phyloP scores from a whole-genome alignment of 2,113 vertebrate genomes.

The Phaethornis superciliosus region DNA sequence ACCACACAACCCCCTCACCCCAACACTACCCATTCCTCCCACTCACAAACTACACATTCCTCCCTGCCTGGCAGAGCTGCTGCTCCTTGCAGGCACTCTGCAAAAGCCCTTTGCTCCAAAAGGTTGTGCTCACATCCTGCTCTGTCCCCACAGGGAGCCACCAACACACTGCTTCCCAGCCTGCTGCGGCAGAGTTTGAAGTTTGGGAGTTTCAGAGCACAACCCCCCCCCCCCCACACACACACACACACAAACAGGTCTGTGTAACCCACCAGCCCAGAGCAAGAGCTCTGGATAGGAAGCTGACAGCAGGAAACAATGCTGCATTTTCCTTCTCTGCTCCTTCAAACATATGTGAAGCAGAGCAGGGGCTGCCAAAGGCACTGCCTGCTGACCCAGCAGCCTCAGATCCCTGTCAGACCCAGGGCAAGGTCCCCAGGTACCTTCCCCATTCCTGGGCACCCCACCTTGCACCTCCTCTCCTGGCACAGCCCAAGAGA shows the following conservation, averaged over 20 bases:
- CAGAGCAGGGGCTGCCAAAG: constrained; percentile 9
- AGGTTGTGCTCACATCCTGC: not conserved
- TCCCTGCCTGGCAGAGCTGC: not conserved
- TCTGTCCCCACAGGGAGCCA: not conserved
- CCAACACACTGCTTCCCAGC: accelerated
- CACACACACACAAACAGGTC: accelerated
- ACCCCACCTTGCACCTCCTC: not conserved
- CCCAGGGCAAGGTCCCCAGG: not conserved
- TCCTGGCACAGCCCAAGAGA: accelerated
- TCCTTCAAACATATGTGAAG: not conserved
- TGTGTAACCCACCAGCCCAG: accelerated
- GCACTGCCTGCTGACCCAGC: constrained; percentile 5
- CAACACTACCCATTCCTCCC: not conserved
- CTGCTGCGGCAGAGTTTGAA: not conserved
- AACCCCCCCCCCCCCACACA: not conserved
- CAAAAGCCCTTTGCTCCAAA: not conserved
- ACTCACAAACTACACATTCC: not conserved
- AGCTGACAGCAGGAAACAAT: not conserved
- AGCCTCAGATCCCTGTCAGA: not conserved
- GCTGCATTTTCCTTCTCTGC: not conserved
- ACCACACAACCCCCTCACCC: not conserved
- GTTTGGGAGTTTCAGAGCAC: not conserved
- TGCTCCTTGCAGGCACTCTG: accelerated
- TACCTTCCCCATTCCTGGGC: accelerated
- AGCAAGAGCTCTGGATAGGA: not conserved